Conservation (phyloP, 2,888 invertebrate genomes). For the Aphodius sticticus region DNA sequence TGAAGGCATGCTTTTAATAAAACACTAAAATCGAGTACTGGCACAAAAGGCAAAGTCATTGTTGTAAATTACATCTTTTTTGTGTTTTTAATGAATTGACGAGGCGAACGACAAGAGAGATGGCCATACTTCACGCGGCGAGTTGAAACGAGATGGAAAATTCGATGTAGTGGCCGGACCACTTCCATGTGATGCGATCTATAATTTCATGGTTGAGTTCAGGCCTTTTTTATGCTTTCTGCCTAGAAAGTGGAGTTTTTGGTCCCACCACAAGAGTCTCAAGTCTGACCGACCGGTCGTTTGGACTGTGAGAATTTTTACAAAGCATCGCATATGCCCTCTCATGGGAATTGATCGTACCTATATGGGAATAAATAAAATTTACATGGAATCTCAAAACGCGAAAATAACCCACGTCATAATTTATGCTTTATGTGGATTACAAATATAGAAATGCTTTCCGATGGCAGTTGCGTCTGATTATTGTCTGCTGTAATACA, state of each 20-base stretch:
- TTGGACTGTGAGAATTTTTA: neutral
- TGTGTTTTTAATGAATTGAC: constrained; percentile 39
- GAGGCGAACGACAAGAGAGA: neutral
- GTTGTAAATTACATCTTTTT: constrained; percentile 40
- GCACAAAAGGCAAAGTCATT: constrained; percentile 37
- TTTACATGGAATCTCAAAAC: too few relatives aligned
- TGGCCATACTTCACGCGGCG: neutral
- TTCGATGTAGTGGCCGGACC: neutral
- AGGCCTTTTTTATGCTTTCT: constrained; percentile 29
- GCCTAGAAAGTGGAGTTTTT: constrained; percentile 17
- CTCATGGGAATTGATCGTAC: neutral
- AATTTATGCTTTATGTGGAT: too few relatives aligned
- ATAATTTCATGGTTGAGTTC: constrained; percentile 37
- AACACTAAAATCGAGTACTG: constrained; percentile 28
- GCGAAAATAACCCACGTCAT: too few relatives aligned
- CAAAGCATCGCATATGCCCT: neutral
- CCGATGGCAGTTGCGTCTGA: too few relatives aligned
- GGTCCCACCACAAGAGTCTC: neutral
- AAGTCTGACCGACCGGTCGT: neutral
- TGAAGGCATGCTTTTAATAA: constrained; percentile 19
- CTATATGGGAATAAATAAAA: neutral
- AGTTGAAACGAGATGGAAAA: neutral
- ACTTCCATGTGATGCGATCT: constrained; percentile 33
- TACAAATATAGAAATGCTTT: too few relatives aligned
- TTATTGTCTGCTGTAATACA: too few relatives aligned